Base-by-base conservation (phyloP, 2,113 vertebrate species). In the Callithrix jacchus region DNA sequence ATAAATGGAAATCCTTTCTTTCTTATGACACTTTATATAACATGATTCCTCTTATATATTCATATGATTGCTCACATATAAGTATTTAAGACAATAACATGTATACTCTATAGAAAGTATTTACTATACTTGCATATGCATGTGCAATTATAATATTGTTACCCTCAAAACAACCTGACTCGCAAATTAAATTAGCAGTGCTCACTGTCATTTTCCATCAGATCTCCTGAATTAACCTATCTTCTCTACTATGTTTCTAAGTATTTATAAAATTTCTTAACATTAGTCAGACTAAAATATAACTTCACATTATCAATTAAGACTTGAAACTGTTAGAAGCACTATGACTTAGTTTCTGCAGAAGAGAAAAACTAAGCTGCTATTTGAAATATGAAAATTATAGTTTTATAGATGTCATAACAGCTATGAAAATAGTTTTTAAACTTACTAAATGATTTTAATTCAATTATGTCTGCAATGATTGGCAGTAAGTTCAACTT, bases 211-310 rank as follows among this genome's bases (percentile, higher is more conserved):
- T 82, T 87, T 94, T 32, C 17, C 20, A 40, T 42, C 76, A 76
- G n/a, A 83, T 49, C 87, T 35, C 83, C 68, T 87, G 35, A 94
- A 58, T 94, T 87, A 77, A 87, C 11, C 74, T 91, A 58, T 94
- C 56, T 82, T 94, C 32, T 86, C 32, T 45, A 80, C 42, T 35
- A 14, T 87, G 32, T 82, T 91, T 87, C 45, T 94, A 76, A 76
- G 27, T 68, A 66, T 47, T 74, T 83, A 70, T 49, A 68, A 70
- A 52, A 70, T 70, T 94, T 91, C 58, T 56, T 82, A 54, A 74
- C 32, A 12, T 87, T 94, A 13, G 49, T 96, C 47, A 91, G 16
- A 94, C 47, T 82, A 13, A 91, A 71, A 64, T 30, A 91, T 27
- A 94, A 76, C 35, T 58, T 30, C 35, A 77, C 27, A 82, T 68